phyloP scores from a whole-genome alignment of 2,888 invertebrate genomes.

The Kuschelorhynchus macadamiae region DNA sequence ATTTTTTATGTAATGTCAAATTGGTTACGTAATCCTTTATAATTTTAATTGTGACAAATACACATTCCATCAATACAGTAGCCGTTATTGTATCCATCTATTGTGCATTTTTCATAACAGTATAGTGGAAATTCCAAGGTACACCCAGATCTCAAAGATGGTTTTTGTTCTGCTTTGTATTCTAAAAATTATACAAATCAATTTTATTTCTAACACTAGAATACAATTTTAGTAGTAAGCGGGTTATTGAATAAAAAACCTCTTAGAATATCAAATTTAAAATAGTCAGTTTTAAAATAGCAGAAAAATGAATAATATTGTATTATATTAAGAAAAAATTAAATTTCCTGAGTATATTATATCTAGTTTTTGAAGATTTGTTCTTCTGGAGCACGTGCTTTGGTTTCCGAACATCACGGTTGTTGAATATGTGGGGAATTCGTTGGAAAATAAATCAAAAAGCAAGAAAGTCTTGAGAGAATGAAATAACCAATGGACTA shows the following conservation, averaged over 20 bases:
- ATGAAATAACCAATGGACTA: too few relatives aligned
- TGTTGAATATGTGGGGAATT: too few relatives aligned
- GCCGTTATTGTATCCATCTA: constrained; percentile 10
- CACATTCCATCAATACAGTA: constrained; percentile 19
- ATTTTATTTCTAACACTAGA: neutral
- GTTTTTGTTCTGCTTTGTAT: neutral
- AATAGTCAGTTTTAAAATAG: neutral
- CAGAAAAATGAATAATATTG: neutral
- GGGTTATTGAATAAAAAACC: neutral
- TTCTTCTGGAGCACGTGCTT: too few relatives aligned
- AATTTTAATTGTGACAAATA: neutral
- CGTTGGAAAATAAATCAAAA: too few relatives aligned
- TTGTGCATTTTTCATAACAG: constrained; percentile 16
- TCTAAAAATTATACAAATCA: neutral
- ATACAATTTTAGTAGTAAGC: too few relatives aligned
- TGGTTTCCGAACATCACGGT: too few relatives aligned
- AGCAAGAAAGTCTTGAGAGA: too few relatives aligned
- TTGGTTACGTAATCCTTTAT: too few relatives aligned
- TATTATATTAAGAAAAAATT: neutral
- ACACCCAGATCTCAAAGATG: constrained; percentile 8
- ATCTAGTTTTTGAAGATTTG: too few relatives aligned
- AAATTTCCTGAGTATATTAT: too few relatives aligned
- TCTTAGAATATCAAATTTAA: neutral
- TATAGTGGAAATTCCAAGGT: constrained; percentile 16
- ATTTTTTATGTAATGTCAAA: too few relatives aligned